Evolutionary conservation across 1,140 invertebrate species (phyloP).

Genomic region (Pseudomyrmex cubaensis): DNA sequence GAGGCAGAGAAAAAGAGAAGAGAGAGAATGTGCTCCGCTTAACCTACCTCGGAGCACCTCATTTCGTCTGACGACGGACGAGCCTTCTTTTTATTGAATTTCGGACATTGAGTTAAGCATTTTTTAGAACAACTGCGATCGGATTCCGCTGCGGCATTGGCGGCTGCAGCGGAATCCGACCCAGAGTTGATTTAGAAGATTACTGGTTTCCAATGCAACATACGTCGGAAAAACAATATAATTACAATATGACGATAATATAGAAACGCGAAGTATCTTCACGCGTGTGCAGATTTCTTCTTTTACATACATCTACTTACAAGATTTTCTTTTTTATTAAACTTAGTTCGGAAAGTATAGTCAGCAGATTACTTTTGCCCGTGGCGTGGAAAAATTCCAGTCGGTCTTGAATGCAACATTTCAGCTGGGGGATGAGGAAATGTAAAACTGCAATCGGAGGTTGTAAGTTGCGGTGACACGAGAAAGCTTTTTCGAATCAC

Average conservation of each 20-base stretch:
- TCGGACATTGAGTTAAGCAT: conserved; percentile 65
- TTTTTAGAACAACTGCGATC: conserved; percentile 2
- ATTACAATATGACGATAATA: background rate
- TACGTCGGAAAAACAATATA: background rate
- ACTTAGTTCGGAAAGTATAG: background rate
- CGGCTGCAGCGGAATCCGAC: background rate
- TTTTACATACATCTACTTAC: no score
- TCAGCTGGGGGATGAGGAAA: background rate
- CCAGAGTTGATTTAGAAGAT: conserved; percentile 15
- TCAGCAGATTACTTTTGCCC: background rate
- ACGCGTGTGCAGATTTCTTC: no score
- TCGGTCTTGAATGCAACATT: background rate
- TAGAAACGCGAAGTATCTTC: background rate
- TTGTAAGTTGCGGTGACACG: conserved; percentile 34
- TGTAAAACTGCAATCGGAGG: conserved; percentile 17
- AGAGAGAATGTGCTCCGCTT: background rate
- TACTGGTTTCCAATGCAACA: background rate
- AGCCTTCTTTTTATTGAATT: conserved; percentile 69
- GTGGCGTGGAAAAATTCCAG: background rate
- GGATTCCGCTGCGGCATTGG: conserved; percentile 5
- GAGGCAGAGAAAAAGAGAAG: conserved; percentile 3
- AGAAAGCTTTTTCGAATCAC: conserved; percentile 55
- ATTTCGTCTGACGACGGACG: conserved; percentile 48
- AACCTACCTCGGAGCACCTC: conserved; percentile 22
- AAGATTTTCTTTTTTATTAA: background rate